A percentile compares a stretch with the other conserved stretches of the same genome.
phyloP scores from a whole-genome alignment of 2,888 invertebrate species.

The Dicyrtomina minuta region DNA sequence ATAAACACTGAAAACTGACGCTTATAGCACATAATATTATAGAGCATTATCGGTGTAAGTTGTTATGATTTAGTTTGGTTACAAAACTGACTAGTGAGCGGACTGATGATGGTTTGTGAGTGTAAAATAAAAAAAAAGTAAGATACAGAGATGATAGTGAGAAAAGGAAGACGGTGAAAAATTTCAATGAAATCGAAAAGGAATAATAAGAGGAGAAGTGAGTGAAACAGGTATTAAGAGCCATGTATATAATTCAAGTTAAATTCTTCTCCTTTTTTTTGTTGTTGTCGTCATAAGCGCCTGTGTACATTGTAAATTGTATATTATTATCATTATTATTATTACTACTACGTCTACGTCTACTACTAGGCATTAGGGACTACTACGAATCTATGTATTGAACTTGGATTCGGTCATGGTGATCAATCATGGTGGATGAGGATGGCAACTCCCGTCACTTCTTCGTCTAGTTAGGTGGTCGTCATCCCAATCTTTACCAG shows the following conservation, averaged over 20 bases:
- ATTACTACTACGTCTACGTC: not conserved
- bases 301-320: constrained; percentile 9
- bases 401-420: constrained; percentile 31
- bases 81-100: no score
- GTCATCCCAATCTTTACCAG: constrained; percentile 23
- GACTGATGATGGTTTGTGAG: no score
- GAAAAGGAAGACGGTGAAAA: constrained; percentile 15
- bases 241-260: not conserved
- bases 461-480: constrained; percentile 37
- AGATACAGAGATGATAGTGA: not conserved
- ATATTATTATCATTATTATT: not conserved
- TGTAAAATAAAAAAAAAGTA: no score
- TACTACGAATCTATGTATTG: constrained; percentile 13
- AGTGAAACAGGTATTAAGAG: constrained; percentile 16
- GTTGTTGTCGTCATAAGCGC: constrained; percentile 18
- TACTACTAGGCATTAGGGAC: no score
- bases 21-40: no score
- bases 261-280: not conserved
- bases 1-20: no score
- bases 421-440: constrained; percentile 34
- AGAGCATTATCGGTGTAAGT: no score
- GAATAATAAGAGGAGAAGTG: no score
- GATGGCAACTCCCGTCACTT: constrained; percentile 21
- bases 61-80: no score
- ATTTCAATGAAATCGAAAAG: constrained; percentile 1